A percentile compares a stretch with the other conserved stretches of the same genome.
phyloP scores from a whole-genome alignment of 2,888 invertebrate species.

The Andrena bicolor region DNA sequence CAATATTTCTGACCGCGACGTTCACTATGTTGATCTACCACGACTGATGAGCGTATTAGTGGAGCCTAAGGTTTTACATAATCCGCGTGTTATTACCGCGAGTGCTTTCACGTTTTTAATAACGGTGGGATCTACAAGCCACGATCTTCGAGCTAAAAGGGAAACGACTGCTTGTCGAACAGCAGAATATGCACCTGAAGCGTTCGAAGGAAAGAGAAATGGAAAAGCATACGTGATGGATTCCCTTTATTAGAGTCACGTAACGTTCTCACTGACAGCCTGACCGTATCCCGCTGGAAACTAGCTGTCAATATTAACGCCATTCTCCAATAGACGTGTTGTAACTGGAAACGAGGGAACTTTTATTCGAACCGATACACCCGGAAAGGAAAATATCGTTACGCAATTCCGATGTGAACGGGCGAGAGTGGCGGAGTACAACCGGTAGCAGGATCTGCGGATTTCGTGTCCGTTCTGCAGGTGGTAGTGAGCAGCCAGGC shows the following conservation, averaged over 20 bases:
- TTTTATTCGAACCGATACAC: conserved; percentile 42
- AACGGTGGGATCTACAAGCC: background rate
- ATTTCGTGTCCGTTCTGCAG: conserved; percentile 21
- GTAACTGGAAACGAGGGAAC: conserved; percentile 51
- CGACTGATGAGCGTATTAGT: background rate
- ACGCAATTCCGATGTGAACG: conserved; percentile 46
- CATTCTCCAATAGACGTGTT: conserved; percentile 32
- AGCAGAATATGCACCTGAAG: background rate
- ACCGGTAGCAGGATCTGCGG: conserved; percentile 37
- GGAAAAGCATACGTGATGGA: conserved; percentile 27
- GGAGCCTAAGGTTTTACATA: conserved; percentile 6
- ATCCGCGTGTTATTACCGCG: background rate
- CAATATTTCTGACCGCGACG: background rate
- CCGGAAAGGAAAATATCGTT: conserved; percentile 60
- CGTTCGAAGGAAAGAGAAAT: conserved; percentile 17
- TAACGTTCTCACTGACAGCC: conserved; percentile 23
- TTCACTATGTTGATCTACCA: background rate
- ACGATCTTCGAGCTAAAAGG: background rate
- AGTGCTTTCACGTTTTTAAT: conserved; percentile 17
- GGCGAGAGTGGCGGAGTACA: background rate
- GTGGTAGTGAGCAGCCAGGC: conserved; percentile 9
- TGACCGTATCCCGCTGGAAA: conserved; percentile 16
- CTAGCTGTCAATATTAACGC: conserved; percentile 51
- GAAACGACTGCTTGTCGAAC: conserved; percentile 1
- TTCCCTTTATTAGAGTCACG: conserved; percentile 58